These are phyloP conservation scores for Colletes gigas DNA, from an alignment of 1,140 invertebrate species.

Conservation along the genomic window DNA sequence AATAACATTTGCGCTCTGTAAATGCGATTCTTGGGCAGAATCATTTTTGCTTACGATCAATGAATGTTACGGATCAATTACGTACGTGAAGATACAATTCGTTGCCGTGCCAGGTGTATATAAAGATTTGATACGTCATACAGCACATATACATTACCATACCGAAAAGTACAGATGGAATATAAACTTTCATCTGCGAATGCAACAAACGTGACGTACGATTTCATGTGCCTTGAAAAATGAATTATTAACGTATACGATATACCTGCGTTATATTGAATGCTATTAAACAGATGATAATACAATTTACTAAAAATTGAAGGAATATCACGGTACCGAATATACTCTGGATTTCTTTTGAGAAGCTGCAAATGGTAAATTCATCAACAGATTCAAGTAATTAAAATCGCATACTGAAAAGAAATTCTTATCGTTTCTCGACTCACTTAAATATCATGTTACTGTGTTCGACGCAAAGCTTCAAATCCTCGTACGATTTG, in stretches of 20 bases:
- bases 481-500: constrained; percentile 43
- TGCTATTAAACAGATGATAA: constrained; percentile 81
- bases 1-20: constrained; percentile 75
- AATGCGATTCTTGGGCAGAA: constrained; percentile 11
- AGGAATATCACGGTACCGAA: constrained; percentile 79
- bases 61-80: not conserved
- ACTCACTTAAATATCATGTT: constrained; percentile 64
- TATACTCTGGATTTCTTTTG: constrained; percentile 61
- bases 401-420: not conserved
- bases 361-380: constrained; percentile 60
- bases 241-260: not conserved
- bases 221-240: not conserved
- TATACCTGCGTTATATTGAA: constrained; percentile 80
- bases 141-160: constrained; percentile 79
- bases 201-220: not conserved
- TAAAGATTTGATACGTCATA: constrained; percentile 82
- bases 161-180: constrained; percentile 77
- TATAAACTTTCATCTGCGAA: constrained; percentile 62
- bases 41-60: not conserved
- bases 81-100: constrained; percentile 79
- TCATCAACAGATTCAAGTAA: not conserved
- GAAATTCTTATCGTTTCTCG: not conserved
- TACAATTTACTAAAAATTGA: constrained; percentile 80
- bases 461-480: constrained; percentile 54
- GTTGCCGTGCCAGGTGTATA: constrained; percentile 82